Base-by-base conservation (phyloP, 2,888 invertebrate species). In the Leptopilina drosophilae region DNA sequence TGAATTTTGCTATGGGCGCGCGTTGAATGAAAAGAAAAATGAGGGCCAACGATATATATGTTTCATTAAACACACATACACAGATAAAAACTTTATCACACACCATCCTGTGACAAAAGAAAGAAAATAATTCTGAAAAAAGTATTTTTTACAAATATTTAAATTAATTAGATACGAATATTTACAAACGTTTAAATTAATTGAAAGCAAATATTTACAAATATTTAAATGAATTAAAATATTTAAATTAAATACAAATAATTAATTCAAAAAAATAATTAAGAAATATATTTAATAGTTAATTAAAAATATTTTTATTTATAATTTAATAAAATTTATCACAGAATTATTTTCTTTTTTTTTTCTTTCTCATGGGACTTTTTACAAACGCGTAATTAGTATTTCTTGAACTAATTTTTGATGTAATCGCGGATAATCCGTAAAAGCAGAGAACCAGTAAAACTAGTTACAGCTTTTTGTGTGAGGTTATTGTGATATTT, bases 401-500 rank as follows among this genome's bases (percentile, higher is more conserved):
- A 56, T 73, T 56, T 33, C n/a, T 73, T 73, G 33, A 73, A 73
- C 49, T 73, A 73, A 73, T 73, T 73, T 46, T 73, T 33, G 56
- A 73, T 73, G 73, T 73, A 73, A 56, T 73, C 33, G 33, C 73
- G 53, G 73, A 69, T 69, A 69, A 69, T 56, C 26, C 73, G 56
- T 76, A 80, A 76, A 56, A 78, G 73, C 66, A 77, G 78, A 73
- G 66, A 65, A 80, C 84, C 85, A 83, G 84, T 85, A 84, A 85
- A 84, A 81, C 84, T 90, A 90, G 89, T 86, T 87, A 88, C 89
- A 90, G 90, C 90, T 90, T 90, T 90, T 86, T 89, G 91, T 90
- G 90, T 90, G 89, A 90, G 89, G 89, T 90, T 90, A 90, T 90
- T 90, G 90, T 90, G 90, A 90, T 90, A 90, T 88, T 88, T 88